These are phyloP conservation scores for Nannoperca obscura DNA, from an alignment of 2,797 vertebrate genomes.

Conservation along the genomic window DNA sequence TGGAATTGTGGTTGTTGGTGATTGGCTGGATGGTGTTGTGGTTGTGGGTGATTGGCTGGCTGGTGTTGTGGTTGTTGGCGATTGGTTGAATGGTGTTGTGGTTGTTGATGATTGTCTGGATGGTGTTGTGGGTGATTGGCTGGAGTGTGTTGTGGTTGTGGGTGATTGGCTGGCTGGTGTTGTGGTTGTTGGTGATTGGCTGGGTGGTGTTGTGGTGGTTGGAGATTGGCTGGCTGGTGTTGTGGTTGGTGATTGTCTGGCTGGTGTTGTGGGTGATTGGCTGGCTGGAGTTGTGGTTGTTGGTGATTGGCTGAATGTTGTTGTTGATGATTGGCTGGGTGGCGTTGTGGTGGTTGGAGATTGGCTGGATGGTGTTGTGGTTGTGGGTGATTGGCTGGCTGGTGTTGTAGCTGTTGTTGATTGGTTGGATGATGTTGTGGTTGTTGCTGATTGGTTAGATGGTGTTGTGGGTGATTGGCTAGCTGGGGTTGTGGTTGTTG, in stretches of 20 bases:
- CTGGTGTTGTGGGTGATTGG: neutral
- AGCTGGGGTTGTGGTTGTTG: constrained; percentile 14
- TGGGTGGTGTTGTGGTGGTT: neutral
- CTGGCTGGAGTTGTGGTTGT: neutral
- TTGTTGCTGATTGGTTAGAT: constrained; percentile 38
- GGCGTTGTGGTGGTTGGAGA: neutral
- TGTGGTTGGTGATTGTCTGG: neutral
- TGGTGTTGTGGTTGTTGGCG: neutral
- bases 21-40: neutral
- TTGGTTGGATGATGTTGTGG: constrained; percentile 7
- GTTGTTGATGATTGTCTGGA: neutral
- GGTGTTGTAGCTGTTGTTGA: constrained; percentile 27
- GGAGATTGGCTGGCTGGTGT: constrained; percentile 2
- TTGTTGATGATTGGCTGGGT: neutral
- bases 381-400: constrained; percentile 20
- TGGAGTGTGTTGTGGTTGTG: neutral
- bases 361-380: neutral
- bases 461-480: constrained; percentile 12
- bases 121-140: neutral
- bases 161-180: neutral
- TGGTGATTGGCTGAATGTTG: neutral
- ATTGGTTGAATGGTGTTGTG: neutral
- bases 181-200: neutral
- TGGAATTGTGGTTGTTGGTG: neutral
- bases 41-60: neutral